These are phyloP conservation scores for Piaya cayana DNA, from an alignment of 2,113 vertebrate species.

Conservation along the genomic window DNA sequence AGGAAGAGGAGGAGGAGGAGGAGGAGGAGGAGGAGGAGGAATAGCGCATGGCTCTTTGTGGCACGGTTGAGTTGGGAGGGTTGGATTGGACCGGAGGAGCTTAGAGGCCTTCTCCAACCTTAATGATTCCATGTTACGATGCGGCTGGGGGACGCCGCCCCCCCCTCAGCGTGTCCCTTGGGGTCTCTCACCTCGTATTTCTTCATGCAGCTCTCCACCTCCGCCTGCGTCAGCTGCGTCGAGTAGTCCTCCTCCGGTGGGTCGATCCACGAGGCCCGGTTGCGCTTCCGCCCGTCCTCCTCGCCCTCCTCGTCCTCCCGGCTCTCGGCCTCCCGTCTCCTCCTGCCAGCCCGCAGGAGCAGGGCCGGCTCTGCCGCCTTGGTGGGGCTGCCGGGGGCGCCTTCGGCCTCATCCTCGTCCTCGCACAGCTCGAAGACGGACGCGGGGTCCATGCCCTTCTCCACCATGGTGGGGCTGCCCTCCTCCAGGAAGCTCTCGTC, in stretches of 20 bases:
- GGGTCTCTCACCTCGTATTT: constrained; percentile 84
- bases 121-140: too few species aligned
- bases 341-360: background rate
- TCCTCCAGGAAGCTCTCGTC: constrained; percentile 87
- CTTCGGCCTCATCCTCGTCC: constrained; percentile 86
- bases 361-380: background rate
- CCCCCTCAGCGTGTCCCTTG: fast-evolving
- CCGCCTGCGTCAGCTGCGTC: constrained; percentile 88
- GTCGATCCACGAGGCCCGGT: constrained; percentile 91
- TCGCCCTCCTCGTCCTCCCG: constrained; percentile 71
- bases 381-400: constrained; percentile 23
- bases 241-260: constrained; percentile 85
- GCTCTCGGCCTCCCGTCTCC: background rate
- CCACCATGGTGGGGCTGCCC: constrained; percentile 95
- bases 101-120: too few species aligned
- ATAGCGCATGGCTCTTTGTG: too few species aligned
- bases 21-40: too few species aligned
- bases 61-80: too few species aligned
- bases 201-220: constrained; percentile 98
- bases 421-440: constrained; percentile 89
- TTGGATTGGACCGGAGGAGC: too few species aligned
- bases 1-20: background rate
- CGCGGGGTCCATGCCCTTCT: constrained; percentile 89
- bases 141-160: too few species aligned
- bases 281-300: constrained; percentile 73